These are phyloP conservation scores for Beris morrisii DNA, from an alignment of 2,888 invertebrate genomes.

Conservation along the genomic window DNA sequence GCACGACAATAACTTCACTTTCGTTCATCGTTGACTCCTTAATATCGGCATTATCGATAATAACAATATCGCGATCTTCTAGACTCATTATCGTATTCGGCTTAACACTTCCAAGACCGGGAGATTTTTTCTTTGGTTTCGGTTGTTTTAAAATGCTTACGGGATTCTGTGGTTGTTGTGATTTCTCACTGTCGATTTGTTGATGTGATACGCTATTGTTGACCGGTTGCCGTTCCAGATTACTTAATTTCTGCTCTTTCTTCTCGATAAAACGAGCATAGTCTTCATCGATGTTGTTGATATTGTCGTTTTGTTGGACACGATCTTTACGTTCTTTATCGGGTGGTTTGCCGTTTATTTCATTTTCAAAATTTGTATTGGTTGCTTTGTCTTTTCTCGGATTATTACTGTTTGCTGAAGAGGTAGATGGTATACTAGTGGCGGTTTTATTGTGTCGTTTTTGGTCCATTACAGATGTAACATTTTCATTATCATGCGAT, in stretches of 20 bases:
- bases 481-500: constrained; percentile 21
- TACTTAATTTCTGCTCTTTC: constrained; percentile 43
- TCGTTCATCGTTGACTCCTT: constrained; percentile 49
- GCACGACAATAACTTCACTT: constrained; percentile 47
- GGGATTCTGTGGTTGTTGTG: constrained; percentile 21
- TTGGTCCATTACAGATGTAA: constrained; percentile 29
- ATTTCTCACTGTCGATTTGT: constrained; percentile 20
- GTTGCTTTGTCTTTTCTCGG: constrained; percentile 37
- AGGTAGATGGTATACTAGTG: constrained; percentile 27
- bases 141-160: constrained; percentile 45
- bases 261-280: constrained; percentile 44
- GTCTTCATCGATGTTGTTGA: constrained; percentile 42
- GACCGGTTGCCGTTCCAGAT: constrained; percentile 17
- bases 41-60: constrained; percentile 50
- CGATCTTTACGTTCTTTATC: constrained; percentile 35
- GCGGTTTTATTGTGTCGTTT: constrained; percentile 16
- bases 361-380: constrained; percentile 37
- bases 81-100: constrained; percentile 45
- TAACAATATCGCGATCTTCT: constrained; percentile 49
- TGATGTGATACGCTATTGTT: constrained; percentile 37
- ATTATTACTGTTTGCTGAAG: constrained; percentile 13
- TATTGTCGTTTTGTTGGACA: constrained; percentile 38
- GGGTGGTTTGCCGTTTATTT: constrained; percentile 13
- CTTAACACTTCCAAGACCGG: constrained; percentile 37
- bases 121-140: constrained; percentile 32